Evolutionary conservation across 2,888 invertebrate genomes (phyloP), one percentile per base, ranked within the genome.

Genomic region (Spodoptera exigua): DNA sequence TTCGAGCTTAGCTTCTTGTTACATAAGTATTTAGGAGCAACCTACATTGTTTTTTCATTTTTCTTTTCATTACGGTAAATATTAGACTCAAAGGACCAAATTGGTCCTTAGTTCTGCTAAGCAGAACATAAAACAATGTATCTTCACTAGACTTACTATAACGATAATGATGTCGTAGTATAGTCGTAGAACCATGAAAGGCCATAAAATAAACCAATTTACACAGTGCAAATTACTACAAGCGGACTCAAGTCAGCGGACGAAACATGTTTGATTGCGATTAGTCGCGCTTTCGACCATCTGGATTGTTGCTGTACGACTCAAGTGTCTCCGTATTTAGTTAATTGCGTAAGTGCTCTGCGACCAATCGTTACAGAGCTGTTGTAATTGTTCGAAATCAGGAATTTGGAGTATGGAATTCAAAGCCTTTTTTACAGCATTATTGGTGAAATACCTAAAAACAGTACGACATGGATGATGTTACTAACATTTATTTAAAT

Each of bases 201-300:
- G 27, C 44, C 35, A 21, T 2, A 40, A 66, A 65, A 14, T 11
- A 16, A n/a, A 39, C 36, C 14, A 35, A 11, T 16, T 12, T 9
- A 17, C 35, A 47, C 18, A 46, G 21, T 51, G 16, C n/a, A 35
- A 65, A 54, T 70, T 13, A 47, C 35, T 13, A 11, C 14, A 57
- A 66, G 35, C 44, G 37, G 36, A 56, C 40, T 14, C 16, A 14
- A 46, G 14, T 46, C 44, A 9, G 18, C 11, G 45, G 16, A 37
- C 36, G 34, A 49, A 65, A 74, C 66, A 66, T 74, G 60, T 74
- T 63, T 52, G 52, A 61, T 59, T 54, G 54, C 55, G 35, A 74
- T 77, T 77, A 58, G 70, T 51, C 44, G 46, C 71, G 58, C 73
- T 74, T 74, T 77, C 56, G 21, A 66, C 56, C 77, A 76, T 69